Conservation (phyloP, 2,113 vertebrate species). For the Syngnathus scovelli region DNA sequence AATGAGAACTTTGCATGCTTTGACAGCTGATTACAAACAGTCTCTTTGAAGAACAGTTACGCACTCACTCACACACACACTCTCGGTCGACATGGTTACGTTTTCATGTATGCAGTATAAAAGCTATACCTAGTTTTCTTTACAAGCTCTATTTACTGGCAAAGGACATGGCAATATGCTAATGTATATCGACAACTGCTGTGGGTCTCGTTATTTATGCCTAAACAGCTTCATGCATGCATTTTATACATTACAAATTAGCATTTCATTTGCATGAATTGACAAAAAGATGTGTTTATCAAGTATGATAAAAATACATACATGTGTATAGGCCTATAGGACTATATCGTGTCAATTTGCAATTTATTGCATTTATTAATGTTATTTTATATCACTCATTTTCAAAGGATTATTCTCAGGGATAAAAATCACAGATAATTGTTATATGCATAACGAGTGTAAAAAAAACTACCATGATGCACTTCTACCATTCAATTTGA, state of each 20-base stretch:
- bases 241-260: not conserved
- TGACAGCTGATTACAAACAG: constrained; percentile 62
- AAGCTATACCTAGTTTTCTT: not conserved
- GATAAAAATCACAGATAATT: not conserved
- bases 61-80: constrained; percentile 15
- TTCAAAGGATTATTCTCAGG: not conserved
- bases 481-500: not conserved
- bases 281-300: not conserved
- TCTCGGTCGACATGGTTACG: not conserved
- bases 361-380: not conserved
- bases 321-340: not conserved
- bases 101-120: not conserved
- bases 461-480: not conserved
- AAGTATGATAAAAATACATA: too few species aligned
- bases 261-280: not conserved
- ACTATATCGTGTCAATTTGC: too few species aligned
- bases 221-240: not conserved
- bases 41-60: constrained; percentile 22
- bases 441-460: not conserved
- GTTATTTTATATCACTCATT: not conserved
- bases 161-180: not conserved
- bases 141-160: not conserved
- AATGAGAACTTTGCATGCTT: constrained; percentile 34
- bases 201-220: not conserved
- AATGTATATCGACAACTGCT: not conserved